Evolutionary conservation across 2,888 invertebrate species (phyloP), one percentile per base, ranked within the genome.

Genomic region (Lingula anatina): DNA sequence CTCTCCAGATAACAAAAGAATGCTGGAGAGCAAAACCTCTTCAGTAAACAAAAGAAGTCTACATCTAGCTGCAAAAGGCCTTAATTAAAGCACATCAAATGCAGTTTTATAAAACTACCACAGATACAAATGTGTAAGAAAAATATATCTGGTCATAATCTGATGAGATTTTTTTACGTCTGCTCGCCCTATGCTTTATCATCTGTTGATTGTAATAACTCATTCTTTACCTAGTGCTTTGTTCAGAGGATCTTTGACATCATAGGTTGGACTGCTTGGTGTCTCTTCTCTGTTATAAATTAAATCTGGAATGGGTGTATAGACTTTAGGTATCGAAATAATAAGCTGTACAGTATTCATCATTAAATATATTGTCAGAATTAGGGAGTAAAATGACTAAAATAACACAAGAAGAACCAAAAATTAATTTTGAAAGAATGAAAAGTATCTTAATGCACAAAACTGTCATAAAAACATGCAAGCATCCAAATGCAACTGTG

Each of bases 201-300:
- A 31, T n/a, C 35, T 31, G 15, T 31, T n/a, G 15, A n/a, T 9
- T 9, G 18, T 9, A 18, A 12, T 15, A 39, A 20, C 39, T 27
- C 4, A 42, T 4, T 42, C 27, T 64, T 50, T 66, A 64, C 73
- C 70, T 39, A 76, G 60, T 27, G 75, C 72, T 60, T 71, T 74
- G 52, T 71, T 75, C n/a, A 77, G 57, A 12, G 75, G 74, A 48
- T 76, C 75, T 36, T 65, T 72, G 20, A 65, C 62, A 57, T 70
- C 73, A 56, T 66, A 70, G 39, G 59, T 61, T 44, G 66, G 69
- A 4, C 64, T 57, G 2, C 56, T 46, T 23, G 70, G 69, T 5
- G 61, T 64, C 46, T 72, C 70, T 23, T 70, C 69, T 46, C 66
- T 70, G 2, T 60, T 60, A 26, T 60, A 59, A 24, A 68, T 55